phyloP scores from a whole-genome alignment of 2,113 vertebrate genomes.

The Varanus komodoensis region DNA sequence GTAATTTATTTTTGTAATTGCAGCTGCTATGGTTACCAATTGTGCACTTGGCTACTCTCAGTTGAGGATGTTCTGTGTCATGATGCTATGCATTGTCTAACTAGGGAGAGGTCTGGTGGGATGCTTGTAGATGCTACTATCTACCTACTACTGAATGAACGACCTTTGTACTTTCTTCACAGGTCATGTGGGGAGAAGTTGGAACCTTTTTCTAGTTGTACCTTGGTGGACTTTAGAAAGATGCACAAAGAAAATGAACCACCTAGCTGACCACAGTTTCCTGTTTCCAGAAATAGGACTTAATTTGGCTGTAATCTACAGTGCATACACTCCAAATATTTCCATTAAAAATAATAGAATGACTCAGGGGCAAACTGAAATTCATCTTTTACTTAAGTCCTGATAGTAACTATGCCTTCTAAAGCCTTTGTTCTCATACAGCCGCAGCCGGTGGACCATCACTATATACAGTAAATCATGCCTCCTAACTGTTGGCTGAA shows the following conservation, averaged over 20 bases:
- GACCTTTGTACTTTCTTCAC: slow-evolving; percentile 39
- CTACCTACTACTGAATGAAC: slow-evolving; percentile 43
- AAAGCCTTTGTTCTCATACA: neutral
- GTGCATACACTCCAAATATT: neutral
- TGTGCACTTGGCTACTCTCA: slow-evolving; percentile 63
- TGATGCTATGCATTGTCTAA: slow-evolving; percentile 56
- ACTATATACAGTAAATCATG: too few relatives aligned
- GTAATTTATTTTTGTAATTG: slow-evolving; percentile 46
- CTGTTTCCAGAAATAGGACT: neutral
- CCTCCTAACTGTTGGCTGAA: too few relatives aligned
- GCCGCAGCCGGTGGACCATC: too few relatives aligned
- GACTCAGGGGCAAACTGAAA: neutral
- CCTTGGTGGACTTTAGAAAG: slow-evolving; percentile 33
- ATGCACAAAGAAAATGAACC: neutral
- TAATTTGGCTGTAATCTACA: neutral
- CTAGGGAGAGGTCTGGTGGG: slow-evolving; percentile 56
- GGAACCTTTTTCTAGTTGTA: slow-evolving; percentile 19
- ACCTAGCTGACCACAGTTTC: neutral
- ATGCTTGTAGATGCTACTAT: slow-evolving; percentile 55
- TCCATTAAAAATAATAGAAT: neutral
- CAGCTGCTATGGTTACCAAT: slow-evolving; percentile 78
- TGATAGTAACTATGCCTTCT: neutral
- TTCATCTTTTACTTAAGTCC: neutral
- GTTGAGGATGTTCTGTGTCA: slow-evolving; percentile 55
- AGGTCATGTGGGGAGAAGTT: slow-evolving; percentile 10